Percentiles rank a stretch among this genome's conserved stretches.
phyloP scores from a whole-genome alignment of 2,797 vertebrate genomes.

The Diplodus sargus region DNA sequence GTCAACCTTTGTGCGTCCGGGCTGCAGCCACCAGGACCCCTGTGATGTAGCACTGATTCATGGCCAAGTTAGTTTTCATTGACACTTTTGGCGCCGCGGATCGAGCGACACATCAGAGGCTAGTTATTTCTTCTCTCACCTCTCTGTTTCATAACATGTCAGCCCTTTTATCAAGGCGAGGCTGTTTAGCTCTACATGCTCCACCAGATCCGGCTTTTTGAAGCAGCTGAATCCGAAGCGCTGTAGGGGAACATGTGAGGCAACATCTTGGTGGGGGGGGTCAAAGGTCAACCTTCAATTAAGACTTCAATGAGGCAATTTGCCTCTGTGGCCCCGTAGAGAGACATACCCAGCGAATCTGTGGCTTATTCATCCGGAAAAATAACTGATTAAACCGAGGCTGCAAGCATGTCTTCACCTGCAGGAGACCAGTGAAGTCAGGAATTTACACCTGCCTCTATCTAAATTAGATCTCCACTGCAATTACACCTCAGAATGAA shows the following conservation, averaged over 20 bases:
- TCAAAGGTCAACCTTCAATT: slow-evolving; percentile 64
- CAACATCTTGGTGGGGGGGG: slow-evolving; percentile 51
- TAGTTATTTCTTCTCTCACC: slow-evolving; percentile 26
- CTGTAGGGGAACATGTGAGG: slow-evolving; percentile 14
- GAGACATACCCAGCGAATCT: slow-evolving; percentile 46
- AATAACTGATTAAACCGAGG: slow-evolving; percentile 58
- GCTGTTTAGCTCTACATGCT: slow-evolving; percentile 27
- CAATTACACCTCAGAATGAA: neutral
- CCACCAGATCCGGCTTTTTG: slow-evolving; percentile 41
- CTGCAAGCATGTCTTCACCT: slow-evolving; percentile 45
- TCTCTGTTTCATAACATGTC: slow-evolving; percentile 42
- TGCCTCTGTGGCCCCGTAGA: slow-evolving; percentile 37
- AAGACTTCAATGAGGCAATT: slow-evolving; percentile 68
- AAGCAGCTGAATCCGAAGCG: slow-evolving; percentile 23
- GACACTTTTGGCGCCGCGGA: slow-evolving; percentile 1
- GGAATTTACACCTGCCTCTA: slow-evolving; percentile 50
- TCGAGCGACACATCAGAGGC: slow-evolving; percentile 8
- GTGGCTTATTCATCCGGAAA: slow-evolving; percentile 65
- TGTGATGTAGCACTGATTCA: slow-evolving; percentile 25
- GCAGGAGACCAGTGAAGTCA: slow-evolving; percentile 16
- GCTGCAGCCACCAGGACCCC: slow-evolving; percentile 30
- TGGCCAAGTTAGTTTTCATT: slow-evolving; percentile 17
- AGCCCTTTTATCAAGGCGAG: slow-evolving; percentile 20
- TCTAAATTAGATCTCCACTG: slow-evolving; percentile 23
- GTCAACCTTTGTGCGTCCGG: slow-evolving; percentile 38